phyloP scores from a whole-genome alignment of 2,888 invertebrate genomes.

The Corythucha ciliata region DNA sequence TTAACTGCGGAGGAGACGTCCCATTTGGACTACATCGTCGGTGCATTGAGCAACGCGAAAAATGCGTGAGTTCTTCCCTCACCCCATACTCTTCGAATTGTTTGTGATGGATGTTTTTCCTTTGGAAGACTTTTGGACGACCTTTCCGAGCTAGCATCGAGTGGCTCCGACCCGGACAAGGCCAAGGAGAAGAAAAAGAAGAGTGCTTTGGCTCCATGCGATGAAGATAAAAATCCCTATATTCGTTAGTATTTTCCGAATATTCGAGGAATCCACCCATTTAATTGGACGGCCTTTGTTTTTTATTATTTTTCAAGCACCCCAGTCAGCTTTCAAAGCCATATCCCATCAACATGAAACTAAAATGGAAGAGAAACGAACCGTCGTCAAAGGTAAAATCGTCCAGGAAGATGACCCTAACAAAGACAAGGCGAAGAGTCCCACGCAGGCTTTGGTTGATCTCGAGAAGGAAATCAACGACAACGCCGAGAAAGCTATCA shows the following conservation, averaged over 20 bases:
- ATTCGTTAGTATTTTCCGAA: constrained; percentile 23
- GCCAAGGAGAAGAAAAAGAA: neutral
- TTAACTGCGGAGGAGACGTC: constrained; percentile 54
- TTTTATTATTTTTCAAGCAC: constrained; percentile 2
- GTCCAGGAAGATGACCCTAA: constrained; percentile 42
- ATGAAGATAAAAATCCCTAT: constrained; percentile 28
- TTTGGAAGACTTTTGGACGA: constrained; percentile 4
- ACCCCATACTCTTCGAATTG: neutral
- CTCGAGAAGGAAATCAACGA: constrained; percentile 21
- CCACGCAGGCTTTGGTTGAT: constrained; percentile 23
- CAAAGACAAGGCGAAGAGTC: constrained; percentile 27
- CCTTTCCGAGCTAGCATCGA: neutral
- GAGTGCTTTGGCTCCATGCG: constrained; percentile 23
- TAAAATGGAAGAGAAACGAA: neutral
- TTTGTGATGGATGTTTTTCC: neutral
- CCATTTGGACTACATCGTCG: constrained; percentile 34
- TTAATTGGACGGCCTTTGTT: neutral
- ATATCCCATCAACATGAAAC: neutral
- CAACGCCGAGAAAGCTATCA: constrained; percentile 52
- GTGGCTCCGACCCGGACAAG: too few relatives aligned
- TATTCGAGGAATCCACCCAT: neutral
- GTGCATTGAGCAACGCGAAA: constrained; percentile 9
- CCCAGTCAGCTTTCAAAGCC: neutral
- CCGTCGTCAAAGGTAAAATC: neutral
- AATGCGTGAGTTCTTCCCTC: constrained; percentile 5